Evolutionary conservation across 1,140 invertebrate species (phyloP).

Genomic region (Diabrotica undecimpunctata): DNA sequence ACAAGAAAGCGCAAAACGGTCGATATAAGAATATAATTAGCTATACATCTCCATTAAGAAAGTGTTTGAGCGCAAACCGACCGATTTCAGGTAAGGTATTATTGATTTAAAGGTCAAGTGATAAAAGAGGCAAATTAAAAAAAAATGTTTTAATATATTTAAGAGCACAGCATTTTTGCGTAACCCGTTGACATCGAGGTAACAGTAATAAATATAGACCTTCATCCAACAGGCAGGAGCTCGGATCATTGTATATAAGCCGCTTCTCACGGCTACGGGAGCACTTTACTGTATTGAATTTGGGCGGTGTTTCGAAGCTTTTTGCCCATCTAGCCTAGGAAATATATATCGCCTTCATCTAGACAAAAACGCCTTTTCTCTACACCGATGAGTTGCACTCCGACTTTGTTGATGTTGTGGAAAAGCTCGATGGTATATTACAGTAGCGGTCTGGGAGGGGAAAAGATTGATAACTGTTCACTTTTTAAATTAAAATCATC

Average conservation of each 20-base stretch:
- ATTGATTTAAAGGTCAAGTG: too few species aligned
- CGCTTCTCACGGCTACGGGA: constrained; percentile 27
- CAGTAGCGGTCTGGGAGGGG: neutral
- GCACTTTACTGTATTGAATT: constrained; percentile 49
- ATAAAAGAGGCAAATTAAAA: too few species aligned
- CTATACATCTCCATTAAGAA: too few species aligned
- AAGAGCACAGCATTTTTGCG: too few species aligned
- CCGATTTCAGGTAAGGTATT: too few species aligned
- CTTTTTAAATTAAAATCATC: neutral
- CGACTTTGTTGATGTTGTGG: neutral
- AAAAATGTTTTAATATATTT: too few species aligned
- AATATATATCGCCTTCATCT: constrained; percentile 27
- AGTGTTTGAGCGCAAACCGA: too few species aligned
- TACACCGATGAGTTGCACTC: constrained; percentile 6
- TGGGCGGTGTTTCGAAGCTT: constrained; percentile 35
- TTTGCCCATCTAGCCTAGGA: constrained; percentile 34
- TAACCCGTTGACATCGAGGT: too few species aligned
- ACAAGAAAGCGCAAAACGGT: too few species aligned
- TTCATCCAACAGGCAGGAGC: neutral
- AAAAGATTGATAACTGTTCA: neutral
- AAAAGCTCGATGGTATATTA: neutral
- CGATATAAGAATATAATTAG: too few species aligned
- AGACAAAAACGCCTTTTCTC: constrained; percentile 28
- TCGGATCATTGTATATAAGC: constrained; percentile 17
- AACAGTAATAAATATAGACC: neutral